Evolutionary conservation across 1,140 invertebrate species (phyloP), one percentile per base, ranked within the genome.

Genomic region (Arion vulgaris): DNA sequence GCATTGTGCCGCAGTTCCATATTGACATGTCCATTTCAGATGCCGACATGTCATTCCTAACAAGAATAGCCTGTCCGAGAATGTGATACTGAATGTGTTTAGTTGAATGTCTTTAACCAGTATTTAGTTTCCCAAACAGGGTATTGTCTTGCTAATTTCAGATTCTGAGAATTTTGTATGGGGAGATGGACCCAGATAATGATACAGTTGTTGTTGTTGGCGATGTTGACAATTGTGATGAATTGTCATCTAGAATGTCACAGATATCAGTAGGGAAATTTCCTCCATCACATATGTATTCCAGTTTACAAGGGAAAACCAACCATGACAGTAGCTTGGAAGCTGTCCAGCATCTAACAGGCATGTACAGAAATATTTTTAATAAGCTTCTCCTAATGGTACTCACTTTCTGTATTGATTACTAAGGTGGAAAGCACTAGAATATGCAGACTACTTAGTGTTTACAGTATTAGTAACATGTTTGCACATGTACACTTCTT

Each of bases 81-180:
- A n/a, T n/a, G n/a, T n/a, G n/a, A n/a, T n/a, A n/a, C n/a, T n/a
- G n/a, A n/a, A n/a, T 45, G 5, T 45, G 15, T 45, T 45, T 7
- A 45, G 41, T 45, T 7, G 5, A 45, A 45, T 7, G 41, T 15
- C 41, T 7, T 7, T 45, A 45, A 45, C 41, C 15, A 15, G 41
- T 45, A 45, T 45, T 7, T 45, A 15, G 5, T 45, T 45, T 7
- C 41, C 5, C 5, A 45, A 57, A 9, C 53, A 57, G 23, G 4
- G 23, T 9, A 23, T 57, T 76, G 34, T n/a, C 39, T 68, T 32
- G 5, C 0, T 57, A 9, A 34, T 66, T 66, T 28, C 19, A 81
- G 49, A 57, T 39, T 57, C 68, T 72, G 41, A 39, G 28, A 28
- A 81, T 69, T 38, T 53, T 51, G 79, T 41, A 38, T 39, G 76